Evolutionary conservation across 1,140 invertebrate species (phyloP).

Genomic region (Ceratina australensis): DNA sequence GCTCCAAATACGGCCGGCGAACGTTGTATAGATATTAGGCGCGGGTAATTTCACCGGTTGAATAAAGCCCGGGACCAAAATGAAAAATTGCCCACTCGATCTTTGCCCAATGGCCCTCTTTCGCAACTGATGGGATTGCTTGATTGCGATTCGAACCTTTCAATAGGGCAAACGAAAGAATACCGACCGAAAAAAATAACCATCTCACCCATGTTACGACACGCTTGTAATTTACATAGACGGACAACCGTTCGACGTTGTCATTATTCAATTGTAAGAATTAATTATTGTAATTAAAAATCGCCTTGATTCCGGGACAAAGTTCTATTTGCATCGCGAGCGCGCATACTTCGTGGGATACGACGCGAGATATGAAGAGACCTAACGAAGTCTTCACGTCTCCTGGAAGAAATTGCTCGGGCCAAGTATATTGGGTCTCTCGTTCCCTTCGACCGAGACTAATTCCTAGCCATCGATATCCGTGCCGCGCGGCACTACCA

Average conservation of each 20-base stretch:
- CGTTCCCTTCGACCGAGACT: slow-evolving; percentile 33
- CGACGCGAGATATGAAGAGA: slow-evolving; percentile 14
- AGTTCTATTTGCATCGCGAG: too few species aligned
- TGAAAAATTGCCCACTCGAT: slow-evolving; percentile 16
- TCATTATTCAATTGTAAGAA: too few species aligned
- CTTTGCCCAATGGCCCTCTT: background rate
- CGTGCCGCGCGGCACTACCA: slow-evolving; percentile 41
- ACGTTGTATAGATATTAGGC: slow-evolving; percentile 24
- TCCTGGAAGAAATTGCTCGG: slow-evolving; percentile 32
- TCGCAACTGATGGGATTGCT: background rate
- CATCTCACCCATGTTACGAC: background rate
- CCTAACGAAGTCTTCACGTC: slow-evolving; percentile 39
- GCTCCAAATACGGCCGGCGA: slow-evolving; percentile 32
- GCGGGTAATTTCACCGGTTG: background rate
- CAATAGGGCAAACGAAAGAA: background rate
- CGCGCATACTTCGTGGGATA: too few species aligned
- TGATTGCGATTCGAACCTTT: slow-evolving; percentile 3
- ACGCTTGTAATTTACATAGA: too few species aligned
- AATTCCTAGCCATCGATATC: slow-evolving; percentile 61
- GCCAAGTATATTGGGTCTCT: background rate
- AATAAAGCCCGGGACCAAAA: background rate
- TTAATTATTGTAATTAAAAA: slow-evolving; percentile 16
- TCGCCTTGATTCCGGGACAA: too few species aligned
- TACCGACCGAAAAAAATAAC: background rate
- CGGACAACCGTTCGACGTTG: too few species aligned